phyloP scores from a whole-genome alignment of 2,888 invertebrate genomes.

The Himalopsyche anomala region DNA sequence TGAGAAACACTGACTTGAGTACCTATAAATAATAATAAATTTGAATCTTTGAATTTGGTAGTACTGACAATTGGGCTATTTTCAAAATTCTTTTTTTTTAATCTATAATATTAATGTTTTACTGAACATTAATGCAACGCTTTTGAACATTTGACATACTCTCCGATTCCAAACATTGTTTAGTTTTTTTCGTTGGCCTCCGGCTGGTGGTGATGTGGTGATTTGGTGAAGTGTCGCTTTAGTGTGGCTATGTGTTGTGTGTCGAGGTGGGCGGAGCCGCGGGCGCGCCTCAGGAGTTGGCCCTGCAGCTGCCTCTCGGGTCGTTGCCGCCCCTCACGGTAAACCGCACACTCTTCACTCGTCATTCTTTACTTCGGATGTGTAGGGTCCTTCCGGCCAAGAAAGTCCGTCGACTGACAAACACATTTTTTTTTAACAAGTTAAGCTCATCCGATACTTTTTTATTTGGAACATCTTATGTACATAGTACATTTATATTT shows the following conservation, averaged over 20 bases:
- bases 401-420: neutral
- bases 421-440: neutral
- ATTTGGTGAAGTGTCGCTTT: constrained; percentile 48
- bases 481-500: too few relatives aligned
- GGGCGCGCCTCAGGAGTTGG: constrained; percentile 77
- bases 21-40: too few relatives aligned
- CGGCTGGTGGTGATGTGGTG: constrained; percentile 44
- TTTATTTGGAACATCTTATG: too few relatives aligned
- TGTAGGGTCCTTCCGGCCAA: constrained; percentile 20
- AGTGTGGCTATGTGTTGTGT: constrained; percentile 68
- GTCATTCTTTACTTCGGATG: constrained; percentile 28
- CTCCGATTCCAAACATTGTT: neutral
- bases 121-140: too few relatives aligned
- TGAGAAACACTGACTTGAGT: too few relatives aligned
- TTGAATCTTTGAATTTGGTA: too few relatives aligned
- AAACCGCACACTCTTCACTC: constrained; percentile 50
- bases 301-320: constrained; percentile 78
- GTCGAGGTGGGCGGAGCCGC: constrained; percentile 79
- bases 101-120: too few relatives aligned
- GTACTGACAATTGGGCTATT: too few relatives aligned
- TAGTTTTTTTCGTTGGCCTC: neutral
- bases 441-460: too few relatives aligned
- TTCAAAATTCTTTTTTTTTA: too few relatives aligned
- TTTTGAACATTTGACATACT: neutral
- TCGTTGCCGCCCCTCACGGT: constrained; percentile 69